A percentile compares a stretch with the other conserved stretches of the same genome.
phyloP scores from a whole-genome alignment of 2,888 invertebrate species.

The Tetrapedia diversipes region DNA sequence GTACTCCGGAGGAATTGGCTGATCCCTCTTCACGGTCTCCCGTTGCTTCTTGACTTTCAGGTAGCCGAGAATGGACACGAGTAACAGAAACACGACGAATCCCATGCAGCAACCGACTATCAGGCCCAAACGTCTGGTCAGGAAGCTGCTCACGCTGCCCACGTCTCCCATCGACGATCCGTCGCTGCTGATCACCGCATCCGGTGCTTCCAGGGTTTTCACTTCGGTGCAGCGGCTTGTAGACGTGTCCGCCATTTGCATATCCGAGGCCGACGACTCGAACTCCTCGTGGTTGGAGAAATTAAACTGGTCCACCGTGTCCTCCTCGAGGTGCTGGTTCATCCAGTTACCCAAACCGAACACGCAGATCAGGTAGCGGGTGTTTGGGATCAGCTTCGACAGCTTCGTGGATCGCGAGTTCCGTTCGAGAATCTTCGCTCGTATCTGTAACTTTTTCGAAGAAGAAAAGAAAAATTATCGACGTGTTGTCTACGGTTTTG shows the following conservation, averaged over 20 bases:
- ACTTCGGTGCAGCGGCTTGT: conserved; percentile 91
- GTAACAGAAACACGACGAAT: conserved; percentile 92
- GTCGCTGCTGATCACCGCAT: conserved; percentile 82
- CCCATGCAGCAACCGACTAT: conserved; percentile 95
- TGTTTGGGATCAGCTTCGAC: conserved; percentile 90
- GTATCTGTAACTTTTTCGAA: conserved; percentile 85
- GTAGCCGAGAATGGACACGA: conserved; percentile 93
- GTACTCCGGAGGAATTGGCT: conserved; percentile 90
- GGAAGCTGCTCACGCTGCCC: conserved; percentile 88
- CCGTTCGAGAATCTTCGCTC: conserved; percentile 90
- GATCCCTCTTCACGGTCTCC: conserved; percentile 89
- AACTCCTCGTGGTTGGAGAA: conserved; percentile 82
- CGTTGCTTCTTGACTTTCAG: conserved; percentile 93
- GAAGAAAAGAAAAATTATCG: not conserved
- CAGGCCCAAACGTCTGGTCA: conserved; percentile 91
- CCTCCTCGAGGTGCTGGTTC: conserved; percentile 81
- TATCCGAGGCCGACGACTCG: conserved; percentile 84
- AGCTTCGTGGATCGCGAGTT: conserved; percentile 90
- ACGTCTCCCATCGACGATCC: conserved; percentile 83
- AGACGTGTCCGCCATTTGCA: conserved; percentile 87
- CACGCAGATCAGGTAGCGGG: conserved; percentile 93
- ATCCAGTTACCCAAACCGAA: conserved; percentile 92
- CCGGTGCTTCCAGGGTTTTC: conserved; percentile 89
- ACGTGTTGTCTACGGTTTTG: too few relatives aligned
- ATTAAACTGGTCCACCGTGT: conserved; percentile 74